Base-by-base conservation (phyloP, 2,888 invertebrate species). In the Mantis religiosa region DNA sequence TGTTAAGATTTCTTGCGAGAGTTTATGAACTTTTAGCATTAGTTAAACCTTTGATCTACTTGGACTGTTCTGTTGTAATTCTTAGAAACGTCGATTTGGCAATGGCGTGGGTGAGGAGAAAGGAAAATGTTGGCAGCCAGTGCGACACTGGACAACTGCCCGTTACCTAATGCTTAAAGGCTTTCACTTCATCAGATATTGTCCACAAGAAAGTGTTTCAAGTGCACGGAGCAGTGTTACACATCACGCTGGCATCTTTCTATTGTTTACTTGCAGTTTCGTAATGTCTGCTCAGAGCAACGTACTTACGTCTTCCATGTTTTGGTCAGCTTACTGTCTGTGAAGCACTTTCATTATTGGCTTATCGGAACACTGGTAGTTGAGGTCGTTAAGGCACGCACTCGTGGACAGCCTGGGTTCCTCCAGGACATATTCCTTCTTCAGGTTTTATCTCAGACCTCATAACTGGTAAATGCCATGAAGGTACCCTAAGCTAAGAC, bases 151-250 rank as follows among this genome's bases (percentile, higher is more conserved):
- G 54, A 71, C 54, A 20, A 20, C 20, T 71, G 54, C 6, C 54
- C 54, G 54, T 71, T 71, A 71, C 54, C 54, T 71, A 71, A 71
- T 71, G 25, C 54, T 20, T 20, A 71, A 71, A 71, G 54, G 28
- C 85, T 85, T 85, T 85, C 85, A 27, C 85, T 54, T 85, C 47
- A 85, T 85, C 85, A 85, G 34, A 28, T 85, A 85, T 85, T 85
- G 41, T 25, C 27, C 47, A 85, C 85, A 14, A 71, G 20, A 71
- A 71, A 20, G 54, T 71, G 54, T 71, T 71, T 71, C 54, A 71
- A 71, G 54, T 71, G 54, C 54, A 71, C 20, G 15, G 54, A 15
- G 25, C 54, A 71, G 54, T 71, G 54, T 71, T 71, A 71, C 54
- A 71, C 54, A 71, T 71, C 54, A 71, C 54, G 54, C 25, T 71